Conservation (phyloP, 2,797 vertebrate species). For the Bradypodion pumilum region DNA sequence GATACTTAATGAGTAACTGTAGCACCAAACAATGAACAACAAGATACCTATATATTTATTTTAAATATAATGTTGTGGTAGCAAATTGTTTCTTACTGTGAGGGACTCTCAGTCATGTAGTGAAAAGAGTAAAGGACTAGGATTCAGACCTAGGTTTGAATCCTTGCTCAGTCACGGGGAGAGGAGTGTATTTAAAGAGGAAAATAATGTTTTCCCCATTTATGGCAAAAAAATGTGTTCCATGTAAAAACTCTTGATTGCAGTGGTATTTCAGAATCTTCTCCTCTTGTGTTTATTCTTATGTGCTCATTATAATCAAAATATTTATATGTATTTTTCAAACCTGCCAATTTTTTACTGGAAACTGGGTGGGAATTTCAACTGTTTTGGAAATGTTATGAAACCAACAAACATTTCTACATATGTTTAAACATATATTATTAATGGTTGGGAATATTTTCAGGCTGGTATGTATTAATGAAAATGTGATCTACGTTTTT, state of each 20-base stretch:
- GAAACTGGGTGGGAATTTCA: neutral
- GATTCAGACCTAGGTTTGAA: no score
- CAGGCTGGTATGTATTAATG: neutral
- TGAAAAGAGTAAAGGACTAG: no score
- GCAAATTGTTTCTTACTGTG: neutral
- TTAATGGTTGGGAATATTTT: neutral
- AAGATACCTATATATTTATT: neutral
- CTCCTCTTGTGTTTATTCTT: neutral
- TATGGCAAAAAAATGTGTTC: neutral
- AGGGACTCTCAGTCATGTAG: neutral
- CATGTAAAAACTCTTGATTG: neutral
- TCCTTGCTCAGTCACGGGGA: no score
- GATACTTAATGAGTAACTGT: neutral
- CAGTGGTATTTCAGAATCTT: neutral
- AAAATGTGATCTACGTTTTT: neutral
- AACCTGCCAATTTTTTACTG: constrained; percentile 1
- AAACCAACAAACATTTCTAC: neutral
- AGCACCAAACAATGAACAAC: neutral
- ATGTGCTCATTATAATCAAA: neutral
- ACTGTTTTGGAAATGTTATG: neutral
- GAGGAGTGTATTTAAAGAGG: neutral
- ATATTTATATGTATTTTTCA: constrained; percentile 23
- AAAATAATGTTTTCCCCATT: neutral
- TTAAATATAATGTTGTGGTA: neutral
- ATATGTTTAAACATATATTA: neutral